Base-by-base conservation (phyloP, 2,113 vertebrate species). In the Tichodroma muraria region DNA sequence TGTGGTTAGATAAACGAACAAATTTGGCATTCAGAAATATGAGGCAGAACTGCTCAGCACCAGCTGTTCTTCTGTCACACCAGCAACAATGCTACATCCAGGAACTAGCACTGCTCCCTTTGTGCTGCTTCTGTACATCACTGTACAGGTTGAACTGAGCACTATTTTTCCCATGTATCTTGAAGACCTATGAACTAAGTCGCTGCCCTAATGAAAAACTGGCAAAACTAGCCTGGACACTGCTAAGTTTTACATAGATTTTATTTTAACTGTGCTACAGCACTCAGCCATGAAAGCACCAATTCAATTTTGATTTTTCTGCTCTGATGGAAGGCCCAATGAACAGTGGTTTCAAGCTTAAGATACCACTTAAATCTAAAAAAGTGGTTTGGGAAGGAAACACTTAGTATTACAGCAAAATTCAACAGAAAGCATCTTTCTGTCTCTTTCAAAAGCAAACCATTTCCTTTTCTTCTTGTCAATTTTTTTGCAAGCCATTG, bases 1-100 rank as follows among this genome's bases (percentile, higher is more conserved):
- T 85, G 95, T 96, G 94, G 84, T 98, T 88, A 98, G 97, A 97
- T 91, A 98, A 97, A 91, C 96, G 70, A 98, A 98, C 97, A 98
- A 97, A 80, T 96, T 97, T 96, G 93, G 93, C 59, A 28, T 96
- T 95, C 96, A 97, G 92, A 97, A 97, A 97, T 94, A 98, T n/a
- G n/a, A n/a, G n/a, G n/a, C n/a, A 98, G 98, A 91, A 97, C 88
- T 53, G 95, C 97, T 97, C 96, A 97, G 96, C 96, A 97, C 71
- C 90, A 89, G 94, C 93, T 98, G 96, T 95, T 98, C 92, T 93
- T 97, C 94, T 91, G 92, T 95, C 69, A 93, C 88, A 91, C 97
- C 98, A 98, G 97, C 96, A 97, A 30, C 13, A 84, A 97, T 93
- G 96, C 90, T 78, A 85, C 81, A 66, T 60, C 77, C 75, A 85